Evolutionary conservation across 1,140 invertebrate genomes (phyloP).

Genomic region (Leptinotarsa undecemlineata): DNA sequence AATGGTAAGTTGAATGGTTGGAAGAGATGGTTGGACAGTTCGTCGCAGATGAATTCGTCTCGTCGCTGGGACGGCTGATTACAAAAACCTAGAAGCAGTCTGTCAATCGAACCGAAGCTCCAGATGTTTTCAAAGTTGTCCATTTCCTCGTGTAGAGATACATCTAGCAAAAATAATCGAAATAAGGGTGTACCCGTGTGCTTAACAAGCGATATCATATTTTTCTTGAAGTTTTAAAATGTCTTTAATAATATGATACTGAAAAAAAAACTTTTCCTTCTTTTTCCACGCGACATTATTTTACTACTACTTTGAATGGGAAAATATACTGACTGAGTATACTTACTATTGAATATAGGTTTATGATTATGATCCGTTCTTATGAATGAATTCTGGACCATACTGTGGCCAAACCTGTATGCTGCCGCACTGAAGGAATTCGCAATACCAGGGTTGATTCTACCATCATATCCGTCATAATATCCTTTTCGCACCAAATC

Average conservation of each 20-base stretch:
- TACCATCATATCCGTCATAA: slow-evolving; percentile 75
- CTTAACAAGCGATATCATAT: too few relatives aligned
- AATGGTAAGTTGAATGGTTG: slow-evolving; percentile 85
- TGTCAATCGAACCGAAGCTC: slow-evolving; percentile 78
- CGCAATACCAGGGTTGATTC: slow-evolving; percentile 82
- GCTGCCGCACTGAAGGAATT: slow-evolving; percentile 94
- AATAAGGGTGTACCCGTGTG: too few relatives aligned
- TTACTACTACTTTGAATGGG: background rate
- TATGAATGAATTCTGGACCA: slow-evolving; percentile 80
- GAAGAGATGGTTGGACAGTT: slow-evolving; percentile 93
- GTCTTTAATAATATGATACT: too few relatives aligned
- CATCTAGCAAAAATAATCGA: slow-evolving; percentile 52
- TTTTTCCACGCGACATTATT: slow-evolving; percentile 24
- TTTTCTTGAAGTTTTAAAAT: too few relatives aligned
- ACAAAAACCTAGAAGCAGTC: slow-evolving; percentile 84
- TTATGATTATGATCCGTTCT: slow-evolving; percentile 67
- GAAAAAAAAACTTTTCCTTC: slow-evolving; percentile 52
- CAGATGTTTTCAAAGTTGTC: slow-evolving; percentile 91
- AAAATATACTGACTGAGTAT: slow-evolving; percentile 16
- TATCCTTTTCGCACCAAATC: slow-evolving; percentile 66
- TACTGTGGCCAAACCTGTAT: slow-evolving; percentile 93
- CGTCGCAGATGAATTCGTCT: slow-evolving; percentile 91
- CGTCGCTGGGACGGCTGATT: slow-evolving; percentile 89
- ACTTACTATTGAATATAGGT: slow-evolving; percentile 69
- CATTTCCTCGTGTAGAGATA: slow-evolving; percentile 88